Evolutionary conservation across 2,113 vertebrate genomes (phyloP), one percentile per base, ranked within the genome.

Genomic region (Channa maculata): DNA sequence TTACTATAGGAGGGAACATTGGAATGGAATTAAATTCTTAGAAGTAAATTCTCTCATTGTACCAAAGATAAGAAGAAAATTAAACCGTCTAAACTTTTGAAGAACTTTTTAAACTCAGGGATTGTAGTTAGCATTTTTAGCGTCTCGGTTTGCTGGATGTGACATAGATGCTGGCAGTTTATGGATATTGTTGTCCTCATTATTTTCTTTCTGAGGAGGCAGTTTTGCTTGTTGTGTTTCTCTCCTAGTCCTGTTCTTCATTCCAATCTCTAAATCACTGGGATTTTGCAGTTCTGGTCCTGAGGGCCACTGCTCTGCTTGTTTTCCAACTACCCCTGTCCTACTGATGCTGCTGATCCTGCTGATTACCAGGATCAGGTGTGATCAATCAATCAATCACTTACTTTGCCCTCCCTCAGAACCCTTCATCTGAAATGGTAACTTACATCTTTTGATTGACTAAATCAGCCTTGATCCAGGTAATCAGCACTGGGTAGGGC

Each of bases 81-180:
- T 14, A 55, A 64, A 77, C n/a, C 2, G 10, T 10, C 4, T 24
- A 10, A 2, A 8, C 44, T 64, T 76, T 53, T 51, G 3, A 57
- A 4, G 6, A 34, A 52, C 38, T 64, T 48, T 46, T 70, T 77
- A 2, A 60, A 52, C 14, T 66, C 41, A 12, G 37, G 13, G n/a
- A 44, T 50, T 33, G 43, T 53, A 34, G 38, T 54, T 65, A 38
- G 73, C 49, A 11, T 71, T 57, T 67, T 83, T 71, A 77, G 33
- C 44, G 11, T 52, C 44, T 39, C 39, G 5, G 58, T 33, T 12
- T 41, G 41, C 49, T 61, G 52, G 39, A 50, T 73, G n/a, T 46
- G 51, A 68, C 5, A 60, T 46, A 63, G 24, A n/a, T 59, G 38
- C 63, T 64, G 46, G 48, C 67, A 63, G 57, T 38, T 15, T 41